Evolutionary conservation across 2,113 vertebrate species (phyloP).

Genomic region (Rhinoptilus africanus): DNA sequence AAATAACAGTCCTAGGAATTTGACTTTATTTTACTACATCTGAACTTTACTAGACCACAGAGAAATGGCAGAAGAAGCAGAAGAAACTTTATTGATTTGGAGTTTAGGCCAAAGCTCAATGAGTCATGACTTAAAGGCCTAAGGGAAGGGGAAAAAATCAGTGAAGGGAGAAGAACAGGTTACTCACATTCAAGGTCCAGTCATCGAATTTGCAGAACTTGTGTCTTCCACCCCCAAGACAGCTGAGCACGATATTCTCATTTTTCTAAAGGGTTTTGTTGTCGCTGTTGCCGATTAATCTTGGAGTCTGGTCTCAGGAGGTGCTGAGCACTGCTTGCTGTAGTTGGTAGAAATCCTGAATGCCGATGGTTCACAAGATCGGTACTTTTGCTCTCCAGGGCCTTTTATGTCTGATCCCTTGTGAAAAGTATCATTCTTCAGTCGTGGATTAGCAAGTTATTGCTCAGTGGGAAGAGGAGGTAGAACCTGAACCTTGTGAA

Average conservation of each 20-base stretch:
- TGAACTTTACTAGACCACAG: not conserved
- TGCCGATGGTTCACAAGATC: not conserved
- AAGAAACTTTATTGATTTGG: not conserved
- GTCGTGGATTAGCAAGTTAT: not conserved
- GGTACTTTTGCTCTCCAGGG: not conserved
- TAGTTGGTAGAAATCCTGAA: not conserved
- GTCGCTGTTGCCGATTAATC: not conserved
- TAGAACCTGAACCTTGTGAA: not conserved
- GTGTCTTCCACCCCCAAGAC: not conserved
- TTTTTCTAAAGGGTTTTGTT: not conserved
- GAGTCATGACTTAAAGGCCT: not conserved
- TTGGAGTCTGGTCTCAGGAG: not conserved
- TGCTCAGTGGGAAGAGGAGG: not conserved
- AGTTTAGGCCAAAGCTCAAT: not conserved
- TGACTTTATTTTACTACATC: not conserved
- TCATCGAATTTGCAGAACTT: not conserved
- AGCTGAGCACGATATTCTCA: not conserved
- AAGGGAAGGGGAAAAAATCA: not conserved
- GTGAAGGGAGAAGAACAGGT: not conserved
- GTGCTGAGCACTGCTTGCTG: not conserved
- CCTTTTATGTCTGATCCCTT: not conserved
- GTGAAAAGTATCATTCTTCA: not conserved
- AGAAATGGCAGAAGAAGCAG: not conserved
- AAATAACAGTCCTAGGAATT: not conserved
- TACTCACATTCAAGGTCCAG: not conserved